phyloP scores from a whole-genome alignment of 1,140 invertebrate species.

The Drosophila fuyamai region DNA sequence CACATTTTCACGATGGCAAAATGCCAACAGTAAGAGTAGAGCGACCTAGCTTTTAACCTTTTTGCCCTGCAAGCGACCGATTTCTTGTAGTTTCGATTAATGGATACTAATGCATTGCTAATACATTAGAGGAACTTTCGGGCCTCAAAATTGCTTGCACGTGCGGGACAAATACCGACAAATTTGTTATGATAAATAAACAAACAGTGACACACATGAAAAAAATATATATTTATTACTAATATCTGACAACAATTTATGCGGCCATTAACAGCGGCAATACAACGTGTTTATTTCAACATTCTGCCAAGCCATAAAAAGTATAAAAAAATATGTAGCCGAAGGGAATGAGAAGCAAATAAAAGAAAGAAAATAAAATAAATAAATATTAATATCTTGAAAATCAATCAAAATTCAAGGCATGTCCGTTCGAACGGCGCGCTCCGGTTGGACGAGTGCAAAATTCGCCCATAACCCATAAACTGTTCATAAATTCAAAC shows the following conservation, averaged over 20 bases:
- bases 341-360: conserved; percentile 13
- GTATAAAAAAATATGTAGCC: conserved; percentile 23
- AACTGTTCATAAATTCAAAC: conserved; percentile 80
- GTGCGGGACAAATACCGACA: conserved; percentile 56
- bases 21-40: conserved; percentile 38
- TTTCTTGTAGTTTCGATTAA: conserved; percentile 72
- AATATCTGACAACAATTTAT: conserved; percentile 81
- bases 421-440: conserved; percentile 44
- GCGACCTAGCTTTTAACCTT: conserved; percentile 67
- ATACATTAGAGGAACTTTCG: conserved; percentile 50
- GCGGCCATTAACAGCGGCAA: conserved; percentile 78
- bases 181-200: conserved; percentile 73
- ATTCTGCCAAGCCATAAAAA: conserved; percentile 60
- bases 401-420: conserved; percentile 81
- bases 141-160: conserved; percentile 64
- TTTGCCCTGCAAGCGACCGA: conserved; percentile 40
- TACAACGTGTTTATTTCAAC: conserved; percentile 82
- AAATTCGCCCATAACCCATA: conserved; percentile 60
- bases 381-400: conserved; percentile 73
- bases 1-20: conserved; percentile 54
- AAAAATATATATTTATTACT: conserved; percentile 55
- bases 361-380: conserved; percentile 41
- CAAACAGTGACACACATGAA: conserved; percentile 43
- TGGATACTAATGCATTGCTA: conserved; percentile 63
- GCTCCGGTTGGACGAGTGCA: conserved; percentile 50